Evolutionary conservation across 2,797 vertebrate species (phyloP).

Genomic region (Adrianichthys oophorus): DNA sequence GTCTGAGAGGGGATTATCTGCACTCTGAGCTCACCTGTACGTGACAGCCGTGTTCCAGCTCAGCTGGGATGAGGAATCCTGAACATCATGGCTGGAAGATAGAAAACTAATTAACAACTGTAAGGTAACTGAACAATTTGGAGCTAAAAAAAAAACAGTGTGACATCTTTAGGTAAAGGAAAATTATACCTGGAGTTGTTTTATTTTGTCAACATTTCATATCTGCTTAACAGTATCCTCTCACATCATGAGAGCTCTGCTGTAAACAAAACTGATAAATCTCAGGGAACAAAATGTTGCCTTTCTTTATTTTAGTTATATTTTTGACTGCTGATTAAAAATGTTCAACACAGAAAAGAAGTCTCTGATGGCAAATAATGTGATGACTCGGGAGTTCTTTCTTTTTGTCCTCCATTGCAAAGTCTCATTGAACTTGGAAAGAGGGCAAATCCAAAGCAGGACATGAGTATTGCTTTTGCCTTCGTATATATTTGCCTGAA

Average conservation of each 20-base stretch:
- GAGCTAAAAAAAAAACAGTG: no score
- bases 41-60: conserved; percentile 27
- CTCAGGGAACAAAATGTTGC: neutral
- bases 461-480: conserved; percentile 72
- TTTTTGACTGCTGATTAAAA: conserved; percentile 7
- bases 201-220: neutral
- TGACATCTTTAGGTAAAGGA: no score
- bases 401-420: conserved; percentile 56
- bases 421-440: conserved; percentile 60
- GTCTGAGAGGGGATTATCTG: conserved; percentile 51
- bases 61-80: conserved; percentile 3
- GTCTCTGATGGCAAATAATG: neutral
- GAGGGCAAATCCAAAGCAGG: conserved; percentile 68
- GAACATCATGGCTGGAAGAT: neutral
- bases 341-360: neutral
- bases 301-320: neutral
- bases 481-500: conserved; percentile 72
- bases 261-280: conserved; percentile 1
- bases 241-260: neutral
- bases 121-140: no score
- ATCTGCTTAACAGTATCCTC: neutral
- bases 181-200: no score
- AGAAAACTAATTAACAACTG: neutral
- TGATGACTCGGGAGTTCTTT: conserved; percentile 53
- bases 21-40: conserved; percentile 51